Base-by-base conservation (phyloP, 2,888 invertebrate species). In the Thelaira solivaga region DNA sequence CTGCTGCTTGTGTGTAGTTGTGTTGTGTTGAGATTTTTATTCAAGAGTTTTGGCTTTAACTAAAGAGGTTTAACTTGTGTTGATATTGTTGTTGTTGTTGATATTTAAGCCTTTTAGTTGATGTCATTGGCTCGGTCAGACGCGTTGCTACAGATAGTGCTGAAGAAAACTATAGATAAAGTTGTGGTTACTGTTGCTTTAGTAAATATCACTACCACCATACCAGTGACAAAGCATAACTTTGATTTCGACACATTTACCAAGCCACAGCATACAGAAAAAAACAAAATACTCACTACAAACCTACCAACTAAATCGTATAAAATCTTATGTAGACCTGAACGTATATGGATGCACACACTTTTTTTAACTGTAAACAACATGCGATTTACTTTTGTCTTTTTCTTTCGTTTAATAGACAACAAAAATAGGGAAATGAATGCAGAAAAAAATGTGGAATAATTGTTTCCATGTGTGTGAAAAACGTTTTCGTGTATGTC, bases 171-270 rank as follows among this genome's bases (percentile, higher is more conserved):
- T n/a, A n/a, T n/a, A n/a, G n/a, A n/a, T n/a, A 36, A 10, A 18
- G 41, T 22, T 18, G 6, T 31, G 22, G 41, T 51, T 55, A 22
- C 22, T 51, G 31, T 49, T 43, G 64, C 57, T 64, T 26, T 13
- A 61, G 26, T n/a, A n/a, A n/a, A n/a, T n/a, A n/a, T n/a, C n/a
- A 31, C 57, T 62, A 55, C 68, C 57, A 57, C 57, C 61, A 69
- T 59, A 53, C 64, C 65, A 78, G 65, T 74, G 74, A 71, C 78
- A 78, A 74, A 69, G 74, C 78, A 74, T 74, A 61, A 69, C 64
- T 69, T 69, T 65, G 74, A 61, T 74, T 78, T 69, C 73, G 74
- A 69, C 78, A 78, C 77, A 64, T 34, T 59, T 65, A 47, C 65
- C 51, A 62, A 45, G 67, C 65, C 67, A n/a, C n/a, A n/a, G 20